These are phyloP conservation scores for Gymnocephalus cernua DNA, from an alignment of 2,113 vertebrate genomes.

Conservation along the genomic window DNA sequence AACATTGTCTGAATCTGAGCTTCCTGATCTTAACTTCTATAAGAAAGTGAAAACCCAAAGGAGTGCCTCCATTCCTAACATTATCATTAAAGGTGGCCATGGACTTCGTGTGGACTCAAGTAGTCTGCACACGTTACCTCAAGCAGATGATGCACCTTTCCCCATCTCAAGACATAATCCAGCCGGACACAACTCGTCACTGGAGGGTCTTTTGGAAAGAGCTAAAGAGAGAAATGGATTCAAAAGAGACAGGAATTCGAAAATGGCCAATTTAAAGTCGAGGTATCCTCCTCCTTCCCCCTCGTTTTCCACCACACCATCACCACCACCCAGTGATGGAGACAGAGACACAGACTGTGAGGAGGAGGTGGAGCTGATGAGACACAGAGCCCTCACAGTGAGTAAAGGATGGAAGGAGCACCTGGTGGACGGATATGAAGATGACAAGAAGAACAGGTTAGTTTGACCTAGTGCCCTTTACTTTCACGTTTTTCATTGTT, in stretches of 20 bases:
- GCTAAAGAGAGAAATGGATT: conserved; percentile 66
- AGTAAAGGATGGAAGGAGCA: conserved; percentile 76
- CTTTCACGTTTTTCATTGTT: neutral
- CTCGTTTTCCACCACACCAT: conserved; percentile 44
- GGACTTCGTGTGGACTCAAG: neutral
- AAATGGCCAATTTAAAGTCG: neutral
- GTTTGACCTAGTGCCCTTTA: conserved; percentile 25
- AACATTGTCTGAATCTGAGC: conserved; percentile 70
- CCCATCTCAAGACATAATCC: neutral
- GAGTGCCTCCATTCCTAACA: conserved; percentile 71
- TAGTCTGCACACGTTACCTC: neutral
- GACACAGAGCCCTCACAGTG: conserved; percentile 47
- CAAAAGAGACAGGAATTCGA: conserved; percentile 39
- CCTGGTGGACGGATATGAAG: conserved; percentile 76
- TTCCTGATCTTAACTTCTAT: conserved; percentile 28
- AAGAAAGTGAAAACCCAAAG: conserved; percentile 68
- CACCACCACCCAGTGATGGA: conserved; percentile 50
- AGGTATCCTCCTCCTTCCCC: conserved; percentile 36
- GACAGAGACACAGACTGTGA: conserved; percentile 68
- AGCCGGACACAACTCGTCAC: conserved; percentile 37
- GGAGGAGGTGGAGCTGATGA: conserved; percentile 61
- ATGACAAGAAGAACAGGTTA: conserved; percentile 76
- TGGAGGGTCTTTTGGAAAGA: conserved; percentile 73
- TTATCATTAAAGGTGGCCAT: conserved; percentile 5
- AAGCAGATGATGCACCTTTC: neutral